Evolutionary conservation across 2,888 invertebrate genomes (phyloP).

Genomic region (Ceraclea dissimilis): DNA sequence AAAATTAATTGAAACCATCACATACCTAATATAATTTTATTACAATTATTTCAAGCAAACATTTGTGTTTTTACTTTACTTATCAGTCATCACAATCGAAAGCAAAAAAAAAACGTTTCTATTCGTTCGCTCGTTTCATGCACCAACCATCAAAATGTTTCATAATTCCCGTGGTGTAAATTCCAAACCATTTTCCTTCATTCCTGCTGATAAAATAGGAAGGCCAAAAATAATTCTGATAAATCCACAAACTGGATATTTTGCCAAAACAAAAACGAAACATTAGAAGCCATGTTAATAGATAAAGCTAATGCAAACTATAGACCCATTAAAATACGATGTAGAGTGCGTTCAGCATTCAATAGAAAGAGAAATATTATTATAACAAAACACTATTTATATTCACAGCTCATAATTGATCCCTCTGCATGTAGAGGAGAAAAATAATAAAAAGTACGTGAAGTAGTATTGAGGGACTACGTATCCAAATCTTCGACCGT

Average conservation of each 20-base stretch:
- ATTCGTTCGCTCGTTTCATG: background rate
- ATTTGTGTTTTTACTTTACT: too few species aligned
- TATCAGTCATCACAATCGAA: too few species aligned
- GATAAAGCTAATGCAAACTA: too few species aligned
- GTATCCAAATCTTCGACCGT: slow-evolving; percentile 47
- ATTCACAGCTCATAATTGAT: background rate
- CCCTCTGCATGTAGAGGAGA: slow-evolving; percentile 25
- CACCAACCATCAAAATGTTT: background rate
- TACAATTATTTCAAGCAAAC: too few species aligned
- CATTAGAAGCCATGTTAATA: too few species aligned
- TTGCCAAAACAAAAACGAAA: background rate
- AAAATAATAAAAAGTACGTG: slow-evolving; percentile 25
- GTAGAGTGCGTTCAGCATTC: background rate
- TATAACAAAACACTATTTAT: background rate
- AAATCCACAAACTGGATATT: too few species aligned
- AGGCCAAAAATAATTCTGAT: background rate
- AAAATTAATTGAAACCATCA: too few species aligned
- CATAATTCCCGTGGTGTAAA: too few species aligned
- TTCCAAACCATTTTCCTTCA: background rate
- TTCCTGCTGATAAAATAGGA: background rate
- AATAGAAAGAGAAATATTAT: background rate
- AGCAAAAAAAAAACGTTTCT: too few species aligned
- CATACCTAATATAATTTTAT: too few species aligned
- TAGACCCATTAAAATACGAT: too few species aligned
- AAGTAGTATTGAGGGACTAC: slow-evolving; percentile 34